These are phyloP conservation scores for Macaca nemestrina DNA, from an alignment of 2,113 vertebrate genomes.

Conservation along the genomic window DNA sequence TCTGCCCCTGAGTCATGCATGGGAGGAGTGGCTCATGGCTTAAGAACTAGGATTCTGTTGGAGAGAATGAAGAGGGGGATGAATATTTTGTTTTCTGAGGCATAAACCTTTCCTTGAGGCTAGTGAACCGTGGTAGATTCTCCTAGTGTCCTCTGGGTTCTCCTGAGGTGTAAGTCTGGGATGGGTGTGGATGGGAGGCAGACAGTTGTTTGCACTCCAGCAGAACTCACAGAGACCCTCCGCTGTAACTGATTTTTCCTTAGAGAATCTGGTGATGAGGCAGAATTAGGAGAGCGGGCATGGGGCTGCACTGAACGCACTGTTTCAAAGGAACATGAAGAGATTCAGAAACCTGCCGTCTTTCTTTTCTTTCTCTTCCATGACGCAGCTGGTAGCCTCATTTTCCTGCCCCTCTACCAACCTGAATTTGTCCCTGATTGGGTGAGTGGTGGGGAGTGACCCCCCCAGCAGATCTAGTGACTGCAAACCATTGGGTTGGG, in stretches of 20 bases:
- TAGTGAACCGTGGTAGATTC: neutral
- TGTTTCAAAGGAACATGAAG: too few species aligned
- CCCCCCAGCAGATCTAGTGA: neutral
- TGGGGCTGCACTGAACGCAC: neutral
- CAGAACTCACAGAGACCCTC: neutral
- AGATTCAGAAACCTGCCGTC: neutral
- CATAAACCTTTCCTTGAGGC: neutral
- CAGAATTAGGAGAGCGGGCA: neutral
- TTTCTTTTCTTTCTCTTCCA: neutral
- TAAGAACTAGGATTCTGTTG: neutral
- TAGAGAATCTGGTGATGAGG: neutral
- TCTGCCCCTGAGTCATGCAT: neutral
- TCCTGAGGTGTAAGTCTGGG: neutral
- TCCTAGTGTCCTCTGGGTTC: rapidly evolving
- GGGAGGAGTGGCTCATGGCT: too few species aligned
- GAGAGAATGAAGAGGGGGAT: neutral
- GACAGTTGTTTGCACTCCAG: neutral
- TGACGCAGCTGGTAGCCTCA: neutral
- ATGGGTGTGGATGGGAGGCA: neutral
- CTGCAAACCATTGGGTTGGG: neutral
- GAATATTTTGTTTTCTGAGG: neutral
- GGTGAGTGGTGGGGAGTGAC: neutral
- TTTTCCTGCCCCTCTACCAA: rapidly evolving
- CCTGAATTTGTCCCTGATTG: too few species aligned
- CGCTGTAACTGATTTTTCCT: neutral